Evolutionary conservation across 1,140 invertebrate species (phyloP), one percentile per base, ranked within the genome.

Genomic region (Conus betulinus): DNA sequence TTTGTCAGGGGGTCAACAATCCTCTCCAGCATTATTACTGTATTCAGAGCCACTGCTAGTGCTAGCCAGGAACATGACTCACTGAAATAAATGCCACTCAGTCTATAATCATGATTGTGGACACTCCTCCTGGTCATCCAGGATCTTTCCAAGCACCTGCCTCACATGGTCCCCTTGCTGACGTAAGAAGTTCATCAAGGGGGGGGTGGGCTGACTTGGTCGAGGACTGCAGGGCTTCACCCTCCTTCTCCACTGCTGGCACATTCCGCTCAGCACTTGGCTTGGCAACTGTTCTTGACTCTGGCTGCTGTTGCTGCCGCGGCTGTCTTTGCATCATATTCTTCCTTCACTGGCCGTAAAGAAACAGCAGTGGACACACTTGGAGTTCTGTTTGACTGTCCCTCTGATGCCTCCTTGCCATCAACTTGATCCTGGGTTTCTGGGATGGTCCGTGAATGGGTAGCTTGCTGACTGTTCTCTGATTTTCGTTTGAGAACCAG

Each of bases 131-230:
- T 52, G 79, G 8, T 52, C 51, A 7, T 81, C 79, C 39, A 52
- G 39, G 51, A 81, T 53, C 13, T 52, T 81, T 7, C 79, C 79
- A 51, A 81, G 79, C 39, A 81, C 79, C 79, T 81, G 79, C 79
- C 27, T 81, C 51, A 81, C 52, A 8, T 53, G 79, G 51, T 81
- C 79, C 7, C 79, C 79, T 55, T 81, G 79, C 79, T 81, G 79
- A 17, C 79, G 51, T 51, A 81, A 17, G 51, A 81, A 81, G 51
- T 51, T 53, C 79, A 81, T 53, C 10, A 81, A 51, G 0, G 79
- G 79, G 79, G 7, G 51, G 27, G 27, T 11, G 79, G 51, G 11
- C 10, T 4, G 79, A 23, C 67, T 6, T n/a, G 11, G 6, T 23
- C 20, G 67, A 71, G 17, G 67, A 71, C 57, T 60, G 57, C 8